phyloP scores from a whole-genome alignment of 2,888 invertebrate genomes.

The Sesamia inferens region DNA sequence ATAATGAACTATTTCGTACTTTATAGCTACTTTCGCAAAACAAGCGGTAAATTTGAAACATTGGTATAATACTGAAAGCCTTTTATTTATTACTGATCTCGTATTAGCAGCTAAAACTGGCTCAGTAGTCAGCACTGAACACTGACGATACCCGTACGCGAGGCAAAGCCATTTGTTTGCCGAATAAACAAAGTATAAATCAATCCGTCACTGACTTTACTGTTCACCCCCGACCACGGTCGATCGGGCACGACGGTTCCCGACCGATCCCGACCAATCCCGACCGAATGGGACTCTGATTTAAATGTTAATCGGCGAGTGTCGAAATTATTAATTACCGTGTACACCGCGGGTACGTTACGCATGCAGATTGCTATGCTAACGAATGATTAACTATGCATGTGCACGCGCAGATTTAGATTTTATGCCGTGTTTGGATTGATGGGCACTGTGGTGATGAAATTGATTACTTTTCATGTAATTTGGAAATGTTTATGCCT shows the following conservation, averaged over 20 bases:
- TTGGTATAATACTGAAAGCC: slow-evolving; percentile 13
- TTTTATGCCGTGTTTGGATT: slow-evolving; percentile 67
- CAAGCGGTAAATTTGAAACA: slow-evolving; percentile 6
- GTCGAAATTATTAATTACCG: slow-evolving; percentile 89
- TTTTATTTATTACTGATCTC: slow-evolving; percentile 26
- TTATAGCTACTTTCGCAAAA: slow-evolving; percentile 38
- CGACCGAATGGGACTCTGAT: slow-evolving; percentile 73
- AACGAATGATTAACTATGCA: slow-evolving; percentile 89
- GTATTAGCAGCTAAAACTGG: slow-evolving; percentile 30
- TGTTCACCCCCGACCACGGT: slow-evolving; percentile 61
- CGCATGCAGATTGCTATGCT: slow-evolving; percentile 89
- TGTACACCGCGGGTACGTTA: slow-evolving; percentile 80
- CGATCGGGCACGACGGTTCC: slow-evolving; percentile 64
- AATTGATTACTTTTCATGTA: slow-evolving; percentile 57
- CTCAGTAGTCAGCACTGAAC: slow-evolving; percentile 26
- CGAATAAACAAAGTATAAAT: slow-evolving; percentile 65
- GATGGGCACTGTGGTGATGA: slow-evolving; percentile 57
- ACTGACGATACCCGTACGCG: slow-evolving; percentile 50
- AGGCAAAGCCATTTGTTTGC: slow-evolving; percentile 48
- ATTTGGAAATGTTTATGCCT: slow-evolving; percentile 55
- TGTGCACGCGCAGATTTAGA: slow-evolving; percentile 75
- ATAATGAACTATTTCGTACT: slow-evolving; percentile 45
- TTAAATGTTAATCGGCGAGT: slow-evolving; percentile 88
- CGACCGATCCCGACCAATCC: slow-evolving; percentile 71
- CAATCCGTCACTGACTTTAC: slow-evolving; percentile 61